These are phyloP conservation scores for Pangasius mekongensis DNA, from an alignment of 2,797 vertebrate genomes.

Conservation along the genomic window DNA sequence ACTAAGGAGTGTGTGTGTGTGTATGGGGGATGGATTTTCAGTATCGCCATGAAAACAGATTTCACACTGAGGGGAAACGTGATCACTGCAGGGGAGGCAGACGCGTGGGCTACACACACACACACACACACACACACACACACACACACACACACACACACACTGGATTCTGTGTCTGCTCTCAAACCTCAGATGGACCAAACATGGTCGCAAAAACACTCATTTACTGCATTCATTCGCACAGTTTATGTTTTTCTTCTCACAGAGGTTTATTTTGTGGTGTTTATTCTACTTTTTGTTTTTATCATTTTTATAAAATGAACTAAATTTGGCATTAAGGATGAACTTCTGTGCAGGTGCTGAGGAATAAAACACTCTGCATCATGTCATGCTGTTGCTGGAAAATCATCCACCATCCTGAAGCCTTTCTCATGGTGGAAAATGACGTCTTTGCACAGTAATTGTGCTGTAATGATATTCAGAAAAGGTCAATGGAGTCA, in stretches of 20 bases:
- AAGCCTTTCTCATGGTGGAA: neutral
- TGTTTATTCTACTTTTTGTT: neutral
- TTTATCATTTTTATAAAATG: neutral
- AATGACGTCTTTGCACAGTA: neutral
- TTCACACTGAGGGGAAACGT: constrained; percentile 22
- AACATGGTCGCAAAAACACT: constrained; percentile 12
- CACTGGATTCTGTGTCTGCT: constrained; percentile 30
- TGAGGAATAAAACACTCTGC: neutral
- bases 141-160: constrained; percentile 20
- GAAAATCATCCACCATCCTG: neutral
- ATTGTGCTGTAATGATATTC: neutral
- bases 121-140: constrained; percentile 19
- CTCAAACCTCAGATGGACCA: constrained; percentile 6
- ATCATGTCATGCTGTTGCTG: neutral
- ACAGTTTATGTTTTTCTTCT: neutral
- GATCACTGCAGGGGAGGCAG: neutral
- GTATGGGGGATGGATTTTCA: constrained; percentile 1
- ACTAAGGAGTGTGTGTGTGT: constrained; percentile 13
- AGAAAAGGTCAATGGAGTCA: neutral
- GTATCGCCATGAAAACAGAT: constrained; percentile 26
- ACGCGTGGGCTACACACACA: constrained; percentile 32
- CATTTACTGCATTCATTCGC: neutral
- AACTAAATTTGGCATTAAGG: neutral
- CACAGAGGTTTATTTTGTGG: neutral
- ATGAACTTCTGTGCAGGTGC: neutral